phyloP scores from a whole-genome alignment of 2,797 vertebrate genomes.

The Bovichtus diacanthus region DNA sequence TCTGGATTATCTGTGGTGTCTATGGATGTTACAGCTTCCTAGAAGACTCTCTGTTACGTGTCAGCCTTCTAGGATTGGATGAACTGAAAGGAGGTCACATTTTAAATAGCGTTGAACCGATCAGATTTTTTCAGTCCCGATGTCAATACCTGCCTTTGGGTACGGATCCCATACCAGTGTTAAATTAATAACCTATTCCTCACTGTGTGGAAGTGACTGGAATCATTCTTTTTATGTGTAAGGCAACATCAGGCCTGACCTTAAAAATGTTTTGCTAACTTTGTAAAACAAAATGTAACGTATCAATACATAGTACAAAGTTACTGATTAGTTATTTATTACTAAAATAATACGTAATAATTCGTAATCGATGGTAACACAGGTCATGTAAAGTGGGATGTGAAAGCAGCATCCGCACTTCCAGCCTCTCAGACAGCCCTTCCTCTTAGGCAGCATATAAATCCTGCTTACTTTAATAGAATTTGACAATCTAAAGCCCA shows the following conservation, averaged over 20 bases:
- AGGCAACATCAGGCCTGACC: too few species aligned
- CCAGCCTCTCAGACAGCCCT: not conserved
- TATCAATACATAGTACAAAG: too few species aligned
- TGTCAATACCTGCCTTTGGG: too few species aligned
- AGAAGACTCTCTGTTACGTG: not conserved
- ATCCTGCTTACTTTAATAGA: not conserved
- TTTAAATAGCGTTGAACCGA: not conserved
- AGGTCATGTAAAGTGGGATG: not conserved
- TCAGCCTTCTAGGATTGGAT: not conserved
- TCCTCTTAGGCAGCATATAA: constrained; percentile 1
- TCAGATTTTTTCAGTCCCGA: too few species aligned
- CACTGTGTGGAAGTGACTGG: too few species aligned
- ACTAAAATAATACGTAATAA: too few species aligned
- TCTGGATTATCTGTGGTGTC: not conserved
- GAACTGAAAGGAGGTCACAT: constrained; percentile 8
- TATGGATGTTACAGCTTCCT: not conserved
- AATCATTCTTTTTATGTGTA: too few species aligned
- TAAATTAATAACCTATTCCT: too few species aligned
- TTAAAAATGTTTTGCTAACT: too few species aligned
- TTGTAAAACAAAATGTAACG: too few species aligned
- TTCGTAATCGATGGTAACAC: not conserved
- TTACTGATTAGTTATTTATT: too few species aligned
- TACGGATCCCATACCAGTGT: too few species aligned
- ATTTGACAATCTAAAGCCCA: not conserved
- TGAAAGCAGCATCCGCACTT: not conserved